Conservation (phyloP, 1,140 invertebrate species). For the Yoshiicerus persimilis region DNA sequence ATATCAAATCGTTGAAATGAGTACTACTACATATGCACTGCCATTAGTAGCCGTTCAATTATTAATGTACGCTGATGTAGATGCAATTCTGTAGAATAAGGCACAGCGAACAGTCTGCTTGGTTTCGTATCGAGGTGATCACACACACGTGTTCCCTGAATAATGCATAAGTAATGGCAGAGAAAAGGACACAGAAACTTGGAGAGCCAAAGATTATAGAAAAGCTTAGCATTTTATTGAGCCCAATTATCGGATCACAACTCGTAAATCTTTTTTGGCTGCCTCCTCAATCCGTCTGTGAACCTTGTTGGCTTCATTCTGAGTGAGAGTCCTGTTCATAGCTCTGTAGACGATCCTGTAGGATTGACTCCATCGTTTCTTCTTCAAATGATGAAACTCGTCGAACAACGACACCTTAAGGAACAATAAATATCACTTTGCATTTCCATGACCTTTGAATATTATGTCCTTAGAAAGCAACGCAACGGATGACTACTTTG, state of each 20-base stretch:
- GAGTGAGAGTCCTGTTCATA: conserved; percentile 83
- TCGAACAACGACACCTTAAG: conserved; percentile 63
- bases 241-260: conserved; percentile 67
- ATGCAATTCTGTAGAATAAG: background rate
- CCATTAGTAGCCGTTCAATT: conserved; percentile 33
- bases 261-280: conserved; percentile 64
- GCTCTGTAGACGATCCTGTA: conserved; percentile 93
- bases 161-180: conserved; percentile 34
- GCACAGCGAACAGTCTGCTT: background rate
- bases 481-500: background rate
- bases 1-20: no score
- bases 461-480: background rate
- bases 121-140: background rate
- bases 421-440: conserved; percentile 12
- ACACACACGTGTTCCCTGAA: conserved; percentile 25
- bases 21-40: background rate
- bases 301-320: conserved; percentile 82
- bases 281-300: conserved; percentile 75
- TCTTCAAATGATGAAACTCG: conserved; percentile 84
- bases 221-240: conserved; percentile 33
- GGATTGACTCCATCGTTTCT: conserved; percentile 77
- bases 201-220: conserved; percentile 16
- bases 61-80: background rate
- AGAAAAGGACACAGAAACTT: conserved; percentile 10
- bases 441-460: background rate